phyloP scores from a whole-genome alignment of 2,113 vertebrate genomes.

The Riparia riparia region DNA sequence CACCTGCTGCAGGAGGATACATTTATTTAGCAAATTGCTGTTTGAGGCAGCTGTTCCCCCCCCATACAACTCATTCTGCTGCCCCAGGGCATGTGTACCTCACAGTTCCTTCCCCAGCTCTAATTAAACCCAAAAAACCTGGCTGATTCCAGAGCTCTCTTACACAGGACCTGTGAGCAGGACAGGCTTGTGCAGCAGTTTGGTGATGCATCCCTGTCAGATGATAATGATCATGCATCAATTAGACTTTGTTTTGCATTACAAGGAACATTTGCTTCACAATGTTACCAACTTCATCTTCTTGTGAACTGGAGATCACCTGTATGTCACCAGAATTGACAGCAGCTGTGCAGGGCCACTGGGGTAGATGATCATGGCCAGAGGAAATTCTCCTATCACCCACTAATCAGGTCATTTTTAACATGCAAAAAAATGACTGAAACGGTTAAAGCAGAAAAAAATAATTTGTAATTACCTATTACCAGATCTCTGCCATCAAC shows the following conservation, averaged over 20 bases:
- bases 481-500: slow-evolving; percentile 96
- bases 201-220: background rate
- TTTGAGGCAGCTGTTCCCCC: background rate
- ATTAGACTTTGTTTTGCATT: background rate
- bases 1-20: background rate
- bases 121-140: background rate
- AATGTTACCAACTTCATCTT: background rate
- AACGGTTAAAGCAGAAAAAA: background rate
- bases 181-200: background rate
- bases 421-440: background rate
- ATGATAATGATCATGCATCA: background rate
- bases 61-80: rapidly evolving
- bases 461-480: slow-evolving; percentile 83
- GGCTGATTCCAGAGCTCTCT: background rate
- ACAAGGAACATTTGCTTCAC: background rate
- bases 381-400: background rate
- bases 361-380: background rate
- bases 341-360: background rate
- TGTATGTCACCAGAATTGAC: background rate
- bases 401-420: background rate
- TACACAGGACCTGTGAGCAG: background rate
- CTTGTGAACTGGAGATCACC: background rate
- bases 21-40: background rate
- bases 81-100: background rate
- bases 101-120: background rate